A percentile compares a stretch with the other conserved stretches of the same genome.
These are phyloP conservation scores for Aplodontia rufa DNA, from an alignment of 2,113 vertebrate genomes.

Conservation along the genomic window DNA sequence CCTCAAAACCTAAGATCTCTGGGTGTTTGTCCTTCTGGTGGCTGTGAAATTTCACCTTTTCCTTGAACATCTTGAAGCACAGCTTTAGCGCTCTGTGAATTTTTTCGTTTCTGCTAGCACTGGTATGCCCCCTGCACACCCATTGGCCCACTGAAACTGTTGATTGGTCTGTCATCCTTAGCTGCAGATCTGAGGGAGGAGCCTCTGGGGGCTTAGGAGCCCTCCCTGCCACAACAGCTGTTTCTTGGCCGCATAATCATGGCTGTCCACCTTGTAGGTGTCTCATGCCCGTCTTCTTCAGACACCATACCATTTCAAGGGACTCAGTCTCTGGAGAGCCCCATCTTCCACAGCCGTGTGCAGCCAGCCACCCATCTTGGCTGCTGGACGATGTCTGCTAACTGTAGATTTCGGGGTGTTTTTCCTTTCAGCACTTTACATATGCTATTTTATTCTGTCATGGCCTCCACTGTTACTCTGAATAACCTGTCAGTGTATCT, in stretches of 20 bases:
- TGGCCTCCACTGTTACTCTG: not conserved
- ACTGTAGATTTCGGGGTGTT: not conserved
- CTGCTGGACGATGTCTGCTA: not conserved
- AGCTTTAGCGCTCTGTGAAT: not conserved
- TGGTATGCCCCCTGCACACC: not conserved
- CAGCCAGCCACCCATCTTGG: not conserved
- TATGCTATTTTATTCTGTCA: not conserved
- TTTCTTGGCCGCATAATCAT: not conserved
- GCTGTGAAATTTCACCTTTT: not conserved
- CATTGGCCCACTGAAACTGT: not conserved
- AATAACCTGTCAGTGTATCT: not conserved
- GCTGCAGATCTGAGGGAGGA: not conserved
- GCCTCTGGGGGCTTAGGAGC: not conserved
- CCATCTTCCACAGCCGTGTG: not conserved
- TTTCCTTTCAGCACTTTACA: not conserved
- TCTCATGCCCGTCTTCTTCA: not conserved
- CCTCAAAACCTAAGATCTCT: not conserved
- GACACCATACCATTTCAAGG: not conserved
- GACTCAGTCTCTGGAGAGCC: not conserved
- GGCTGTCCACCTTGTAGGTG: not conserved
- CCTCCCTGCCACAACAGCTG: no score
- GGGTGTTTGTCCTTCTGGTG: not conserved
- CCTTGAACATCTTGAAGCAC: not conserved
- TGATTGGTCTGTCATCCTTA: not conserved
- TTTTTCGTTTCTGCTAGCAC: not conserved